Conservation (phyloP, 2,113 vertebrate genomes). For the Willisornis vidua region DNA sequence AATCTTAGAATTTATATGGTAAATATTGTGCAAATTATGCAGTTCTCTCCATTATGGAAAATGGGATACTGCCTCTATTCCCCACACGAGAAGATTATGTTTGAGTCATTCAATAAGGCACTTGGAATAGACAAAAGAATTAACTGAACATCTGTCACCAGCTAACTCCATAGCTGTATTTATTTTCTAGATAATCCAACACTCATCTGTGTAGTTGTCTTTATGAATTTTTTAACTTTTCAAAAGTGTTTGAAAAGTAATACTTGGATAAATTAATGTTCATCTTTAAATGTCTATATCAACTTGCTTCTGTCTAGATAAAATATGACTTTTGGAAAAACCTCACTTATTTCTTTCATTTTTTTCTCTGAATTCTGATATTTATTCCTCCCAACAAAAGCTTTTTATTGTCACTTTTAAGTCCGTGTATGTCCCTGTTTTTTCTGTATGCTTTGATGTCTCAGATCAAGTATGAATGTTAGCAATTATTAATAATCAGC, state of each 20-base stretch:
- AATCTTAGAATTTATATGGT: neutral
- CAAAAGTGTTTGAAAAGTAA: neutral
- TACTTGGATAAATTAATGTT: neutral
- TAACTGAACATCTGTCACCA: neutral
- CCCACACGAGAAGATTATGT: neutral
- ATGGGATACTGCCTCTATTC: neutral
- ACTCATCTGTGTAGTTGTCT: neutral
- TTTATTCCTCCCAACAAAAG: neutral
- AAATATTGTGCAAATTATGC: neutral
- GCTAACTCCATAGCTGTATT: neutral
- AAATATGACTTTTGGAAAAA: neutral
- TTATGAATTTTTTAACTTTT: neutral
- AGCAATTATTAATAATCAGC: neutral
- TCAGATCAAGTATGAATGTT: neutral
- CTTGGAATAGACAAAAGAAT: neutral
- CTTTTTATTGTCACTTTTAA: neutral
- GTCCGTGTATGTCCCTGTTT: fast-evolving
- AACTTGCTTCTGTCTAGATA: neutral
- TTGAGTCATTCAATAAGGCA: neutral
- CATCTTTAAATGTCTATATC: neutral
- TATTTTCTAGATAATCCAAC: neutral
- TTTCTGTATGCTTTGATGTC: neutral
- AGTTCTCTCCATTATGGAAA: neutral
- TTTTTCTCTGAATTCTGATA: neutral
- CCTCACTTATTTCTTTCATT: neutral